Percentiles rank a stretch among this genome's conserved stretches.
Conservation (phyloP, 2,888 invertebrate genomes). For the Sarcophaga variegata region DNA sequence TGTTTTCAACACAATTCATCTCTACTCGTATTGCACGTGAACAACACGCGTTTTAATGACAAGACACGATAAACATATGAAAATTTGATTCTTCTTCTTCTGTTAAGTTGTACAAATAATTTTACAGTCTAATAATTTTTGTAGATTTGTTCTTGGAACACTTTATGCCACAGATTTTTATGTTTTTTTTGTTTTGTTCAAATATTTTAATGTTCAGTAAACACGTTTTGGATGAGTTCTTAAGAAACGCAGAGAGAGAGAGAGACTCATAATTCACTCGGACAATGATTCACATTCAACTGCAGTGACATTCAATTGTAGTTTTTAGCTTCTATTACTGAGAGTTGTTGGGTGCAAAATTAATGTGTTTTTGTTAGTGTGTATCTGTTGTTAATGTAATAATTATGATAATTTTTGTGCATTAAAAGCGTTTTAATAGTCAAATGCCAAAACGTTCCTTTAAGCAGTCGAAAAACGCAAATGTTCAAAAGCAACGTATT, state of each 20-base stretch:
- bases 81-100: constrained; percentile 10
- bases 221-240: constrained; percentile 18
- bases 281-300: constrained; percentile 62
- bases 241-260: constrained; percentile 56
- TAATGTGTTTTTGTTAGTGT: constrained; percentile 59
- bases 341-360: background rate
- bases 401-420: constrained; percentile 77
- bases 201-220: constrained; percentile 9
- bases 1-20: background rate
- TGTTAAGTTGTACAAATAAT: constrained; percentile 16
- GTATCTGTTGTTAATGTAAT: constrained; percentile 77
- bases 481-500: constrained; percentile 6
- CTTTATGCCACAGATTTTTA: background rate
- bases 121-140: constrained; percentile 52
- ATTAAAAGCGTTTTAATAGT: constrained; percentile 63
- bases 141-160: background rate
- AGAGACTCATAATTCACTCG: constrained; percentile 53
- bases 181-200: background rate
- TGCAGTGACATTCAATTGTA: constrained; percentile 44
- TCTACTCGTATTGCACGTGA: constrained; percentile 52
- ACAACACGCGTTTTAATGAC: constrained; percentile 55
- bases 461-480: constrained; percentile 37
- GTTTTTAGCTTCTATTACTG: constrained; percentile 2
- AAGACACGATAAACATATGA: constrained; percentile 35
- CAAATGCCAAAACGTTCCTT: constrained; percentile 59